phyloP scores from a whole-genome alignment of 2,113 vertebrate genomes.

The Phalacrocorax pelagicus region DNA sequence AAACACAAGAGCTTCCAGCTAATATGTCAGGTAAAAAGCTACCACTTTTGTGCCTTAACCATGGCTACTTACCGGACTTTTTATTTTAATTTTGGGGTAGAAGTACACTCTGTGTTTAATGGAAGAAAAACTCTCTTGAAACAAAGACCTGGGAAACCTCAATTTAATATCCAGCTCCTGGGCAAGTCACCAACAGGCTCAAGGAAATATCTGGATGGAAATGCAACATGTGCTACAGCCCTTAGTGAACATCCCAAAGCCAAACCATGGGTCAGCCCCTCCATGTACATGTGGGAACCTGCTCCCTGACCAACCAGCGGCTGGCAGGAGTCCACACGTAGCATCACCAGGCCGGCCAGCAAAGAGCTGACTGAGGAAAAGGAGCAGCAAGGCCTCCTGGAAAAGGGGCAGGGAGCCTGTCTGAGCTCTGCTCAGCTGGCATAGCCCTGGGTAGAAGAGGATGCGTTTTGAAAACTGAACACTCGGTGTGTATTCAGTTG shows the following conservation, averaged over 20 bases:
- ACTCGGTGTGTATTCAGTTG: accelerated
- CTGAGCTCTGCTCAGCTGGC: not conserved
- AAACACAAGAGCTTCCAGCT: not conserved
- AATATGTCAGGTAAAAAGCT: not conserved
- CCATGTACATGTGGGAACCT: accelerated
- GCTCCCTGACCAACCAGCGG: accelerated
- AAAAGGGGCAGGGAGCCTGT: not conserved
- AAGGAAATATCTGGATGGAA: not conserved
- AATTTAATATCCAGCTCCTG: not conserved
- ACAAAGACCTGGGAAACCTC: not conserved
- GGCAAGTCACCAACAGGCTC: accelerated
- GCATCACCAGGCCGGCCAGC: accelerated
- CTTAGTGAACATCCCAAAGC: accelerated
- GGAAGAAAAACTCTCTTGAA: not conserved
- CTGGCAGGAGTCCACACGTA: accelerated
- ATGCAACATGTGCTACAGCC: accelerated
- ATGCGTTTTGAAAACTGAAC: not conserved
- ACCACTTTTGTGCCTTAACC: not conserved
- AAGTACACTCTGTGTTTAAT: not conserved
- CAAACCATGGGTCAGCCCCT: not conserved
- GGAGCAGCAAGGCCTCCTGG: not conserved
- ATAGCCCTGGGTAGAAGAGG: not conserved
- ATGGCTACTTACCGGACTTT: not conserved
- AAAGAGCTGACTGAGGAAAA: not conserved
- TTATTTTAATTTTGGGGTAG: not conserved